These are phyloP conservation scores for Thunnus maccoyii DNA, from an alignment of 2,113 vertebrate species.

Conservation along the genomic window DNA sequence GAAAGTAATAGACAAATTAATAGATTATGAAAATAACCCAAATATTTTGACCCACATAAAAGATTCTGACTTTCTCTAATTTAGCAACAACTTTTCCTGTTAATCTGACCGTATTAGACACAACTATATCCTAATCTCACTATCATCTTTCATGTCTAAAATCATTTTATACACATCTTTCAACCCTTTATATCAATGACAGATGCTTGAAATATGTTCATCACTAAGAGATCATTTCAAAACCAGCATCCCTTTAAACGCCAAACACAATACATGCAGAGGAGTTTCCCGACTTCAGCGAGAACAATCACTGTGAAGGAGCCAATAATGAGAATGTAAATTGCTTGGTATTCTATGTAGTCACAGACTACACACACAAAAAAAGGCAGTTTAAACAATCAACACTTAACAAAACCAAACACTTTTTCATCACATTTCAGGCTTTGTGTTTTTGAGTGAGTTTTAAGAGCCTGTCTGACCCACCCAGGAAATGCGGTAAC, in stretches of 20 bases:
- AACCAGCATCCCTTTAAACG: constrained; percentile 5
- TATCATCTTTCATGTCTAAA: neutral
- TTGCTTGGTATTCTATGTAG: constrained; percentile 18
- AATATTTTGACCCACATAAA: neutral
- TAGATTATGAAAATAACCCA: neutral
- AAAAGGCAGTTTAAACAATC: constrained; percentile 58
- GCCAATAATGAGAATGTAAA: constrained; percentile 38
- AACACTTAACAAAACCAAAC: constrained; percentile 60
- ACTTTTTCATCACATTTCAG: constrained; percentile 62
- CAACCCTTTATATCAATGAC: neutral
- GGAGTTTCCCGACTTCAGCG: constrained; percentile 6
- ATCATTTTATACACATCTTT: neutral
- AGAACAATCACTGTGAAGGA: constrained; percentile 20
- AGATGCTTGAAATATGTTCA: neutral
- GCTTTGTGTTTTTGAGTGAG: constrained; percentile 31
- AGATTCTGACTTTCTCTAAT: neutral
- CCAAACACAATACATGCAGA: constrained; percentile 1
- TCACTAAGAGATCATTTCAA: neutral
- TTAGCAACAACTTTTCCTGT: neutral
- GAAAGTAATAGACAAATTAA: no score
- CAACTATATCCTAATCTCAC: neutral
- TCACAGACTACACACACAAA: constrained; percentile 44
- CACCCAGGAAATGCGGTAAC: constrained; percentile 55
- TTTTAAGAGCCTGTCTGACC: constrained; percentile 50
- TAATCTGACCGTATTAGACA: no score